Conservation (phyloP, 2,888 invertebrate species). For the Hedychridium roseum region DNA sequence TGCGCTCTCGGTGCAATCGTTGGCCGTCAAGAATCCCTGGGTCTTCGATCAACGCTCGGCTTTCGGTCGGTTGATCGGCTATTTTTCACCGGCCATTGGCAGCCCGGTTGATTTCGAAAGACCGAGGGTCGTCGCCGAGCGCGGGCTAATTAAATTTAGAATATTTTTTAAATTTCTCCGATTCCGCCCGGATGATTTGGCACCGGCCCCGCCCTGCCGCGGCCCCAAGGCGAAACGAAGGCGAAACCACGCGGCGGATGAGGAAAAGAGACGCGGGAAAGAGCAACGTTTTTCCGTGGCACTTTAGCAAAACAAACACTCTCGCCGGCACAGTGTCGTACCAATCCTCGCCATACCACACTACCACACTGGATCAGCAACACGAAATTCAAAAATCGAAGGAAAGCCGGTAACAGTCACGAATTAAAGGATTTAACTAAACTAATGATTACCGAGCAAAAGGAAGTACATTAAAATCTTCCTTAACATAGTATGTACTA, state of each 20-base stretch:
- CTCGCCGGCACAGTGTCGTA: constrained; percentile 21
- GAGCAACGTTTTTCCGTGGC: constrained; percentile 20
- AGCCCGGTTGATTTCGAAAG: constrained; percentile 58
- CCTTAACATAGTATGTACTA: no score
- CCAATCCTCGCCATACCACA: not conserved
- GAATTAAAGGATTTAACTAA: no score
- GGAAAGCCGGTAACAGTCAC: no score
- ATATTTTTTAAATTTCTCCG: constrained; percentile 64
- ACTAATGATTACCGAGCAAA: no score
- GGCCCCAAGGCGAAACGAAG: constrained; percentile 2
- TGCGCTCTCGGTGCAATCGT: no score
- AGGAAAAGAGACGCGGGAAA: constrained; percentile 14
- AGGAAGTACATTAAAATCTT: no score
- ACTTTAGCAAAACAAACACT: constrained; percentile 18
- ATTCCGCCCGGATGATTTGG: constrained; percentile 63
- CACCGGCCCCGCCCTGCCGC: constrained; percentile 36
- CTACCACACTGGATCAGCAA: not conserved
- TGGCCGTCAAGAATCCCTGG: not conserved
- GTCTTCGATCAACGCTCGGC: not conserved
- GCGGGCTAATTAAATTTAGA: constrained; percentile 61
- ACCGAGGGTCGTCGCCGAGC: constrained; percentile 40
- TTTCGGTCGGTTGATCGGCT: constrained; percentile 44
- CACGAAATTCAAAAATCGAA: no score
- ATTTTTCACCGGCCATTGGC: constrained; percentile 60
- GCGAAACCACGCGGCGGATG: constrained; percentile 3